phyloP scores from a whole-genome alignment of 2,797 vertebrate species.

The Ctenopoma multispine region DNA sequence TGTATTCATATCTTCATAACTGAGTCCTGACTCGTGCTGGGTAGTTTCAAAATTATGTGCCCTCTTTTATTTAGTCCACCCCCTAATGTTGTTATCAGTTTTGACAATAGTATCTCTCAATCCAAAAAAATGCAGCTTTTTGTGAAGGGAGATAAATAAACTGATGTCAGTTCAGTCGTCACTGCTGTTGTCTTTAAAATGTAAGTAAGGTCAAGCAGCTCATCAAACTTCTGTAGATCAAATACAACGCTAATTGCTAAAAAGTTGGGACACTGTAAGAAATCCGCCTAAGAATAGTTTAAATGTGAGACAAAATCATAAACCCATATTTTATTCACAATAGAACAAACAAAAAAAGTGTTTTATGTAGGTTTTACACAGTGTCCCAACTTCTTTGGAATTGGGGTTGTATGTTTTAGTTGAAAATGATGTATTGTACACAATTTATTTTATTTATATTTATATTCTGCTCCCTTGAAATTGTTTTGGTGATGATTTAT shows the following conservation, averaged over 20 bases:
- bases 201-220: constrained; percentile 17
- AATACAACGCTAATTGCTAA: too few species aligned
- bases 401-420: too few species aligned
- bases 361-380: too few species aligned
- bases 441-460: too few species aligned
- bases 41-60: constrained; percentile 36
- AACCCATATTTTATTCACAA: background rate
- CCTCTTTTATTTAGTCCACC: constrained; percentile 18
- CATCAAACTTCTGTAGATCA: constrained; percentile 10
- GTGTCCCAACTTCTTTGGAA: too few species aligned
- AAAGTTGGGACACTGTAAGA: too few species aligned
- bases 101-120: constrained; percentile 4
- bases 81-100: constrained; percentile 39
- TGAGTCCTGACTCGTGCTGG: constrained; percentile 37
- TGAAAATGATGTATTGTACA: too few species aligned
- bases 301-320: too few species aligned
- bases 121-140: constrained; percentile 15
- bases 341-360: constrained; percentile 2
- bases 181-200: constrained; percentile 23
- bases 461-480: too few species aligned
- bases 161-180: constrained; percentile 20
- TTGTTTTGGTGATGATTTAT: too few species aligned
- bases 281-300: too few species aligned
- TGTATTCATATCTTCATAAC: constrained; percentile 64
- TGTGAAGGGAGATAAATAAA: constrained; percentile 27